Percentiles rank a stretch among this genome's conserved stretches.
Conservation (phyloP, 2,797 vertebrate genomes). For the Danio kyathit region DNA sequence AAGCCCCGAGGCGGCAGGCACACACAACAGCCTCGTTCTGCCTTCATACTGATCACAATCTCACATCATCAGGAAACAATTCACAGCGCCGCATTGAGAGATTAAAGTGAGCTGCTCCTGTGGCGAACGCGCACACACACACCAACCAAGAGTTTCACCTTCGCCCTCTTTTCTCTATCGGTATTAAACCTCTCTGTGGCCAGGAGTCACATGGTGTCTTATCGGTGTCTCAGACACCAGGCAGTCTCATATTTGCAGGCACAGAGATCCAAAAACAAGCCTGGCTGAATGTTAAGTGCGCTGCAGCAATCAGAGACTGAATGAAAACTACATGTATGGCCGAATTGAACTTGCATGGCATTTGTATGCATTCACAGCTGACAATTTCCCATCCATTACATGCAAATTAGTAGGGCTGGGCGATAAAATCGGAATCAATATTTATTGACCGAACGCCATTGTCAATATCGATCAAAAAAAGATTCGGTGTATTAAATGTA, state of each 20-base stretch:
- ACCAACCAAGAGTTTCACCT: constrained; percentile 3
- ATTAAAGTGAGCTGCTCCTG: constrained; percentile 46
- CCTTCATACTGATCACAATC: constrained; percentile 59
- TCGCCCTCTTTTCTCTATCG: neutral
- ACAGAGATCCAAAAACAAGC: constrained; percentile 17
- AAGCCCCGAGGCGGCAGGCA: constrained; percentile 19
- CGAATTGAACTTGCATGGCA: neutral
- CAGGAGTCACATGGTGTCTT: constrained; percentile 5
- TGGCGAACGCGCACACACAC: neutral
- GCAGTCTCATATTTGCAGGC: constrained; percentile 10
- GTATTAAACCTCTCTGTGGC: neutral
- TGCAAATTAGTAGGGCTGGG: neutral
- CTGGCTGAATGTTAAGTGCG: constrained; percentile 36
- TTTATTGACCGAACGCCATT: no score
- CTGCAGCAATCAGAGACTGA: neutral
- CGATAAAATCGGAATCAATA: no score
- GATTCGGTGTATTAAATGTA: no score
- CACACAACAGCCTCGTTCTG: constrained; percentile 43
- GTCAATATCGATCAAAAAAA: no score
- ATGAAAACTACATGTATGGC: neutral
- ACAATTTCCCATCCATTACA: neutral
- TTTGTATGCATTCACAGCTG: no score
- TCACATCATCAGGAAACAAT: constrained; percentile 62
- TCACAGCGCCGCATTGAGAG: constrained; percentile 39
- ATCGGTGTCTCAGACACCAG: constrained; percentile 28